phyloP scores from a whole-genome alignment of 2,113 vertebrate genomes.

The Spea multiplicata region DNA sequence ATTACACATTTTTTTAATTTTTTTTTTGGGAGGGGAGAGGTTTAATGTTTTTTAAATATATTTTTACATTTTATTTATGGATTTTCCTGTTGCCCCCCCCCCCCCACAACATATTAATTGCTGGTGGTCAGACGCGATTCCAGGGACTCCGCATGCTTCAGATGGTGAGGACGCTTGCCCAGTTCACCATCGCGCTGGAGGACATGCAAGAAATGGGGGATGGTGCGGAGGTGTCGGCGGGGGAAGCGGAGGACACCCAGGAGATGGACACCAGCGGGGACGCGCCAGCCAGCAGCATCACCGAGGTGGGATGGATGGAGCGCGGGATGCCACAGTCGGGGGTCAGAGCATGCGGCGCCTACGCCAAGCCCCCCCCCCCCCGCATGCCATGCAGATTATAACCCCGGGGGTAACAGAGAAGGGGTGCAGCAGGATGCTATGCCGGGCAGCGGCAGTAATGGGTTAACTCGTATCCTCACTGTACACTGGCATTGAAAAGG shows the following conservation, averaged over 20 bases:
- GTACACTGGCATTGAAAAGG: neutral
- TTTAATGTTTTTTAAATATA: neutral
- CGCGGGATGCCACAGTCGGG: neutral
- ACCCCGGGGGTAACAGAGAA: too few relatives aligned
- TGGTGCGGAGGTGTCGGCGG: slow-evolving; percentile 65
- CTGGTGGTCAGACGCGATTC: slow-evolving; percentile 49
- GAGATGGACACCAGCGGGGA: slow-evolving; percentile 58
- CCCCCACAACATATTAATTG: neutral
- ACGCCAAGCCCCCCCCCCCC: neutral
- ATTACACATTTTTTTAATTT: neutral
- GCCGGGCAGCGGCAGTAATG: neutral
- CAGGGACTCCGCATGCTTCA: slow-evolving; percentile 84
- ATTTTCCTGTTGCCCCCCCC: neutral
- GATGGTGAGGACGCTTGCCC: slow-evolving; percentile 95
- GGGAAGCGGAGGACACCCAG: slow-evolving; percentile 53
- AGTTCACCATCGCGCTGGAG: slow-evolving; percentile 97
- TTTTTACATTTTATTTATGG: neutral
- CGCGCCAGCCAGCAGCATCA: slow-evolving; percentile 53
- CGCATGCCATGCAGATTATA: too few relatives aligned
- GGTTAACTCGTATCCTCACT: neutral
- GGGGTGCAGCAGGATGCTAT: too few relatives aligned
- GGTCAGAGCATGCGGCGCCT: neutral
- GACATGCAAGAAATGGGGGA: slow-evolving; percentile 90
- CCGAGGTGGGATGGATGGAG: slow-evolving; percentile 66
- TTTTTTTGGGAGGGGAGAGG: neutral